These are phyloP conservation scores for Vanessa tameamea DNA, from an alignment of 1,140 invertebrate genomes.

Conservation along the genomic window DNA sequence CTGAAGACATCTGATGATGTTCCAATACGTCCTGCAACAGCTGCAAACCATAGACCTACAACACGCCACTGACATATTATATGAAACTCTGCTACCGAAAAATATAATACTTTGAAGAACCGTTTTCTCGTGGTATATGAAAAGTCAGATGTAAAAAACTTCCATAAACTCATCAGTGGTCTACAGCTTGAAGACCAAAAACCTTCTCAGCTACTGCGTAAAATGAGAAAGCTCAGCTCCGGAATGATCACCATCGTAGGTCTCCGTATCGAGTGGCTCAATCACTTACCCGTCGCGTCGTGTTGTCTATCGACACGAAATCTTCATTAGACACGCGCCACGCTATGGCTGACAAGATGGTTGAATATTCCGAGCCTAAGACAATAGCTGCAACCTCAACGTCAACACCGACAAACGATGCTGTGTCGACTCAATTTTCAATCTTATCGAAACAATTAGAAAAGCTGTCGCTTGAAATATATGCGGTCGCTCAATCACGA, in stretches of 20 bases:
- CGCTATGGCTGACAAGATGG: constrained; percentile 31
- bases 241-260: constrained; percentile 23
- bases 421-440: constrained; percentile 14
- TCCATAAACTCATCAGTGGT: constrained; percentile 38
- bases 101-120: neutral
- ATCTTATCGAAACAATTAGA: constrained; percentile 27
- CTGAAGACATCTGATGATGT: constrained; percentile 31
- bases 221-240: constrained; percentile 24
- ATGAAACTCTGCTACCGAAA: constrained; percentile 15
- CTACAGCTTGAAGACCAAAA: constrained; percentile 28
- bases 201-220: constrained; percentile 18
- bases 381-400: constrained; percentile 18
- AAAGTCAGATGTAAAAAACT: constrained; percentile 38
- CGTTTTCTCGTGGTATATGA: constrained; percentile 30
- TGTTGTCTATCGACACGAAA: constrained; percentile 28
- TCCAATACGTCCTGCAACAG: constrained; percentile 26
- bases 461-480: constrained; percentile 23
- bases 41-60: constrained; percentile 29
- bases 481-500: neutral
- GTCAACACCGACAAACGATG: constrained; percentile 1
- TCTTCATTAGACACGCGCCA: constrained; percentile 25
- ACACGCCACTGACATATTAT: constrained; percentile 31
- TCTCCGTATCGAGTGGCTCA: constrained; percentile 25
- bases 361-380: constrained; percentile 21
- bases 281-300: constrained; percentile 29